Percentiles rank a stretch among this genome's conserved stretches.
phyloP scores from a whole-genome alignment of 64 coral and sea anemone species.

The Astreopora myriophthalma region DNA sequence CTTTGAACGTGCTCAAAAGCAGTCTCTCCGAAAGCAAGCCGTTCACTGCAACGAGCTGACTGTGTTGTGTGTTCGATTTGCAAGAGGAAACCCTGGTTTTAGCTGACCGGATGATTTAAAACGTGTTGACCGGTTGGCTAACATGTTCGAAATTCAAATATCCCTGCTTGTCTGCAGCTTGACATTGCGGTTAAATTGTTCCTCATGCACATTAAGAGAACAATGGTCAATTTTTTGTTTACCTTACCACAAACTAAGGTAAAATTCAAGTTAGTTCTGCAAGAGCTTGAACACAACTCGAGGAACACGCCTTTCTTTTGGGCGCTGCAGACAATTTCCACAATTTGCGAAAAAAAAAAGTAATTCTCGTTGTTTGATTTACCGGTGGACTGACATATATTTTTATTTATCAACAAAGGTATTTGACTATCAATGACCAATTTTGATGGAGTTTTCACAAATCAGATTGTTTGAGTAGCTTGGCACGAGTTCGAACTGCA shows the following conservation, averaged over 20 bases:
- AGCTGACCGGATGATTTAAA: constrained; percentile 16
- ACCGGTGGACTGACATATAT: neutral
- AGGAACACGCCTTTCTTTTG: no score
- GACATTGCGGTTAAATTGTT: neutral
- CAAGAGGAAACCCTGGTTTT: neutral
- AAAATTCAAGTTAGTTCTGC: no score
- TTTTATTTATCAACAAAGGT: no score
- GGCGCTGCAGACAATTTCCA: neutral
- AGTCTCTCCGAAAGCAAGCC: constrained; percentile 13
- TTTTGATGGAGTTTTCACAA: no score
- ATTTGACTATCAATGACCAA: no score
- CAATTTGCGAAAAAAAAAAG: neutral
- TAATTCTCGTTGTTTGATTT: neutral
- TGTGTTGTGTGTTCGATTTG: neutral
- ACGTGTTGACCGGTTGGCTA: neutral
- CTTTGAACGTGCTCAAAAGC: neutral
- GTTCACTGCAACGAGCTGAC: neutral
- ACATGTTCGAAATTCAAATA: constrained; percentile 38
- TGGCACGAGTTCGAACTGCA: no score
- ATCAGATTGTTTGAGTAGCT: no score
- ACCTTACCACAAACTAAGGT: no score
- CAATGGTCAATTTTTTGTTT: neutral
- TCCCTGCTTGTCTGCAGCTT: neutral
- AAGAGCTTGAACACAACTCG: no score
- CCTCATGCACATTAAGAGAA: neutral